Evolutionary conservation across 2,888 invertebrate species (phyloP).

Genomic region (Drosophila mulleri): DNA sequence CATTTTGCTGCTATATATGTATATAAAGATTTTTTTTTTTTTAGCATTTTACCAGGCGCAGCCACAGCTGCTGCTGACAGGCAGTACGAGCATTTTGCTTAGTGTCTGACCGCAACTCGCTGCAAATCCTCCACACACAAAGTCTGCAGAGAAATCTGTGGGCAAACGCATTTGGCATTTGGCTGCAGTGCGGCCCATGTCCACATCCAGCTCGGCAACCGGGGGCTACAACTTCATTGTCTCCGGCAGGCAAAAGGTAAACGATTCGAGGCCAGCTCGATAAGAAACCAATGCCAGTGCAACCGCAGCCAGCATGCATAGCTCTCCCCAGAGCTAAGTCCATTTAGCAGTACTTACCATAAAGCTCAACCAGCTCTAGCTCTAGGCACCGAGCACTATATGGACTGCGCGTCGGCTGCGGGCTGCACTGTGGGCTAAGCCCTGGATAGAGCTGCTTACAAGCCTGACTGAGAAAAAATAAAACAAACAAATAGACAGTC

Average conservation of each 20-base stretch:
- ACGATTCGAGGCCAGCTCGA: constrained; percentile 47
- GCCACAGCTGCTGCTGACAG: constrained; percentile 66
- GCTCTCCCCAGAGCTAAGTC: constrained; percentile 17
- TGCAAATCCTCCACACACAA: constrained; percentile 13
- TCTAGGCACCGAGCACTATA: neutral
- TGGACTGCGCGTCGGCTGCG: neutral
- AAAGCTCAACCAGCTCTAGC: constrained; percentile 52
- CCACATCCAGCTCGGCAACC: constrained; percentile 1
- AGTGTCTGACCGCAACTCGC: constrained; percentile 63
- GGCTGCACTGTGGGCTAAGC: neutral
- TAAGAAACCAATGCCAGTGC: constrained; percentile 46
- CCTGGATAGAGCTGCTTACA: neutral
- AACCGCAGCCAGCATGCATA: constrained; percentile 35
- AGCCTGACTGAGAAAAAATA: constrained; percentile 21
- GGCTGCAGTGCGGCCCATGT: constrained; percentile 16
- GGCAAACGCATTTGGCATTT: constrained; percentile 59
- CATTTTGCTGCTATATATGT: neutral
- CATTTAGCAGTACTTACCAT: constrained; percentile 60
- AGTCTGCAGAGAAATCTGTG: constrained; percentile 44
- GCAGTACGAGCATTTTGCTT: constrained; percentile 62
- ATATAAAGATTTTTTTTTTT: no score
- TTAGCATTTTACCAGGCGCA: neutral
- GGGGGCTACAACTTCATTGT: constrained; percentile 61
- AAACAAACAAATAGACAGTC: neutral
- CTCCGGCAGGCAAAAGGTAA: constrained; percentile 67